Base-by-base conservation (phyloP, 2,888 invertebrate genomes). In the Ptychoptera contaminata region DNA sequence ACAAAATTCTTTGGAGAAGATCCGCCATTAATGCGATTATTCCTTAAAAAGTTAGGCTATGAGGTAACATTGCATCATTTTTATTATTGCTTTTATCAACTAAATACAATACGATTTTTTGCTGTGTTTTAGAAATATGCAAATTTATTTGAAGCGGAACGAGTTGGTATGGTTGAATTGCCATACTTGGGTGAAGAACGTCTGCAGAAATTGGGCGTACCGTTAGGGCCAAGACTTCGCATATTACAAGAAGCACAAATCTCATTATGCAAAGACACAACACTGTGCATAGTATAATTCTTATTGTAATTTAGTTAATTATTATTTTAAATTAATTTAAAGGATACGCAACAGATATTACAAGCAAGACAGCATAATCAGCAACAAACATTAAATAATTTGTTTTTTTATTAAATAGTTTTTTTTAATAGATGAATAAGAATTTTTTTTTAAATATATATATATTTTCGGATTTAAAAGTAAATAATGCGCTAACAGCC, bases 1-100 rank as follows among this genome's bases (percentile, higher is more conserved):
- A 90, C 88, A 47, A 86, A 88, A 73, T 91, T 92, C 72, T 92
- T 92, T 69, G 92, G 91, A 23, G 85, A 87, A 62, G 91, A 92
- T 64, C 91, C 91, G 30, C 91, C 91, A 9, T 73, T 91, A 51
- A 77, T 91, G 67, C 74, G 90, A 62, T 72, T 91, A 47, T 92
- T 91, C 70, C 72, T 92, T 44, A 82, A 86, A 67, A 87, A 86
- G 66, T 74, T 92, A 51, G 91, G 91, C 56, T 92, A 91, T 67
- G 90, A 91, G 79, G 91, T 84, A 62, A 58, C 58, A 44, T 37
- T 15, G 3, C 7, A 34, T 16, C 7, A 11, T 16, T 32, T 16
- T 16, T 14, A 8, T 29, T 15, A 35, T 35, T 35, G 11, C 15
- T 44, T 38, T n/a, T n/a, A n/a, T 23, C 11, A 41, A 15, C 41